Evolutionary conservation across 2,797 vertebrate species (phyloP).

Genomic region (Peromyscus melanophrys): DNA sequence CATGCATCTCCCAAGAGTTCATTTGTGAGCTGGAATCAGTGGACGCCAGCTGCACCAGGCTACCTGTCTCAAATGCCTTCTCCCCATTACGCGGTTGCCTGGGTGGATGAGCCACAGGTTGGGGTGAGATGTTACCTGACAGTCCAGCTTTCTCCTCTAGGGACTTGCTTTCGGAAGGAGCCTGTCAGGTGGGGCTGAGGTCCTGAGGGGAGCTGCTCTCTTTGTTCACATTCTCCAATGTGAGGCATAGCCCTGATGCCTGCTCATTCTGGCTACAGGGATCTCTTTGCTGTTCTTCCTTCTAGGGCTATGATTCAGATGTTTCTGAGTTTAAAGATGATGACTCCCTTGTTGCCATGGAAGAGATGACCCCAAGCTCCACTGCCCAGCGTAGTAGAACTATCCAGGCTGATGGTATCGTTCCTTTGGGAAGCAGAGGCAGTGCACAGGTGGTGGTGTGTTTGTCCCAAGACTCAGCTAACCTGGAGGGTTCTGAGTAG

Average conservation of each 20-base stretch:
- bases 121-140: rapidly evolving
- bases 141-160: background rate
- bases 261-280: background rate
- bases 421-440: background rate
- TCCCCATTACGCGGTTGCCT: background rate
- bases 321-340: background rate
- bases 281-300: background rate
- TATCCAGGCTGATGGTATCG: background rate
- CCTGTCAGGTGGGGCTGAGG: too few species aligned
- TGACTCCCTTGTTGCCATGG: background rate
- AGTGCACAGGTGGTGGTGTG: rapidly evolving
- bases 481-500: background rate
- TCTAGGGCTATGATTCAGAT: background rate
- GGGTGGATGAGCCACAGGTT: background rate
- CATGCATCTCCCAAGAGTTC: background rate
- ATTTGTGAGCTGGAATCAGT: rapidly evolving
- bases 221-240: background rate
- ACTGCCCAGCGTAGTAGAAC: background rate
- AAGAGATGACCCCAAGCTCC: rapidly evolving
- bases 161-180: background rate
- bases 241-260: background rate
- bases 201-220: background rate
- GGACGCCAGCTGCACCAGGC: background rate
- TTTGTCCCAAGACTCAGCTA: background rate
- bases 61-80: constrained; percentile 64